A percentile compares a stretch with the other conserved stretches of the same genome.
These are phyloP conservation scores for Nanorana parkeri DNA, from an alignment of 2,113 vertebrate species.

Conservation along the genomic window DNA sequence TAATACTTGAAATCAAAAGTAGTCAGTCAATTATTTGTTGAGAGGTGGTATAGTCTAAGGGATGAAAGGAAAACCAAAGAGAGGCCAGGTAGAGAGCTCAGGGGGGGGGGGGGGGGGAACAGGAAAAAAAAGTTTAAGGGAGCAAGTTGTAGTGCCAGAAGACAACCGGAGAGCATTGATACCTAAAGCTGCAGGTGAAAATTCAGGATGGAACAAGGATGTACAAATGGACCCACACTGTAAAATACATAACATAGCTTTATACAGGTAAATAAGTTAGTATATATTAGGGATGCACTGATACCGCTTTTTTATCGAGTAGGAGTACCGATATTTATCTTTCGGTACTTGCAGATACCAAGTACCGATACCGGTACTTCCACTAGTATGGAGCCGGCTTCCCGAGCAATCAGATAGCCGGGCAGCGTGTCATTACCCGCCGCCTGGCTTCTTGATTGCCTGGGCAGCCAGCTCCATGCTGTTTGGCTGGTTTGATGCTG, in stretches of 20 bases:
- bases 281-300: no score
- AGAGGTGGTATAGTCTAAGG: constrained; percentile 4
- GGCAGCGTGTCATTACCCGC: no score
- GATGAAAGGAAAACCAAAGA: constrained; percentile 29
- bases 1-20: constrained; percentile 20
- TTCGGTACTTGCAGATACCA: no score
- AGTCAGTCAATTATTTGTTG: constrained; percentile 4
- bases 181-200: constrained; percentile 18
- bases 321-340: no score
- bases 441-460: no score
- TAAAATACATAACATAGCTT: constrained; percentile 3
- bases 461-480: no score
- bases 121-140: constrained; percentile 12
- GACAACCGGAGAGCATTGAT: neutral
- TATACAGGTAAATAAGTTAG: neutral
- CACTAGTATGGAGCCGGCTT: no score
- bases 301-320: no score
- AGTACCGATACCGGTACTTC: no score
- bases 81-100: constrained; percentile 18
- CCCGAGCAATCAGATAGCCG: no score
- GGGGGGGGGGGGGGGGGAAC: no score
- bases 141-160: constrained; percentile 23
- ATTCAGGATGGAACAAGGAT: neutral
- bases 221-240: constrained; percentile 18
- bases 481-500: no score